These are phyloP conservation scores for Notarius lentiginosus DNA, from an alignment of 2,113 vertebrate genomes.

Conservation along the genomic window DNA sequence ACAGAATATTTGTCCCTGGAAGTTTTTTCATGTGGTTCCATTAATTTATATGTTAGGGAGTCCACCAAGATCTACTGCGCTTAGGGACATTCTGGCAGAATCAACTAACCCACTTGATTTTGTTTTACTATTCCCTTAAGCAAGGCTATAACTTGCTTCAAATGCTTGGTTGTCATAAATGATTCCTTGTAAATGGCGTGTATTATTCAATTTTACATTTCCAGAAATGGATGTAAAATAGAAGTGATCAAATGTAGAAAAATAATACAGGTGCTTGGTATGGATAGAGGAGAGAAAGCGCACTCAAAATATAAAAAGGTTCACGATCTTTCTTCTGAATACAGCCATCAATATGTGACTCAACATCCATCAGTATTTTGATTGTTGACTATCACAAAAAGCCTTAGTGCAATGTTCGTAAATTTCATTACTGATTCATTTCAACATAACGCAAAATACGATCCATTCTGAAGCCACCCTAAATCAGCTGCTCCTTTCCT, in stretches of 20 bases:
- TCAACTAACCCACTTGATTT: not conserved
- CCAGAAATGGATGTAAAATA: not conserved
- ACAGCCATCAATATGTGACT: not conserved
- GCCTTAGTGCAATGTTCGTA: not conserved
- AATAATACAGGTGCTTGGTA: not conserved
- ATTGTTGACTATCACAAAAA: not conserved
- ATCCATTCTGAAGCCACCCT: slow-evolving; percentile 6
- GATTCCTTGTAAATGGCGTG: not conserved
- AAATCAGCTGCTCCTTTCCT: slow-evolving; percentile 25
- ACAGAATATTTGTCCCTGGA: not conserved
- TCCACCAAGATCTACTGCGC: not conserved
- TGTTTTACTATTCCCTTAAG: not conserved
- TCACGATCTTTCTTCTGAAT: not conserved
- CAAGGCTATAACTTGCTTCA: not conserved
- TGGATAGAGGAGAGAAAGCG: not conserved
- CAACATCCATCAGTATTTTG: not conserved
- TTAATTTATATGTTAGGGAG: slow-evolving; percentile 8
- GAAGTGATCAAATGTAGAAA: not conserved
- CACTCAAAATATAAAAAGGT: not conserved
- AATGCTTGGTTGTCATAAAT: not conserved
- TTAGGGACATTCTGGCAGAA: slow-evolving; percentile 15
- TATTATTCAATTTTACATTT: not conserved
- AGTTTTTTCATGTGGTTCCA: not conserved
- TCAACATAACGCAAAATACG: slow-evolving; percentile 30
- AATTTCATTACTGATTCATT: slow-evolving; percentile 9